Conservation (phyloP, 2,888 invertebrate species). For the Patella caerulea region DNA sequence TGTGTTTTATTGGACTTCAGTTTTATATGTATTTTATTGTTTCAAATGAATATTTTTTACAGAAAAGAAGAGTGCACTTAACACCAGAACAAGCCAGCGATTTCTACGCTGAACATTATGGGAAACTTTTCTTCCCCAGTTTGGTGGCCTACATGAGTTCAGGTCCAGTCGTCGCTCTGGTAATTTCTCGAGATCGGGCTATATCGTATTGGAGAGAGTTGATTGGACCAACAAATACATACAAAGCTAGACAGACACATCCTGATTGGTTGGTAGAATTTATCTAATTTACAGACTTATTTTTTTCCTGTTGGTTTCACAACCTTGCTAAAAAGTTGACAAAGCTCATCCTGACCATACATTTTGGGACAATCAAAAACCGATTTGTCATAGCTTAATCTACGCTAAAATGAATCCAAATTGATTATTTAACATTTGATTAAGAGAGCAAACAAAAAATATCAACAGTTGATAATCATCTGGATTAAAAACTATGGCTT, state of each 20-base stretch:
- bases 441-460: too few relatives aligned
- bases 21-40: not conserved
- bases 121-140: conserved; percentile 82
- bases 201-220: conserved; percentile 82
- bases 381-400: too few relatives aligned
- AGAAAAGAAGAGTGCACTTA: conserved; percentile 81
- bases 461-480: too few relatives aligned
- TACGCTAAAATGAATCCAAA: too few relatives aligned
- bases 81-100: conserved; percentile 90
- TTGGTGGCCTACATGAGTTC: conserved; percentile 86
- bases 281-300: too few relatives aligned
- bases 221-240: conserved; percentile 79
- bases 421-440: too few relatives aligned
- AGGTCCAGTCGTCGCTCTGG: conserved; percentile 81
- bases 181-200: conserved; percentile 79
- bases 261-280: conserved; percentile 74
- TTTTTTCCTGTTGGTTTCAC: too few relatives aligned
- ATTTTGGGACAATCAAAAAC: too few relatives aligned
- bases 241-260: conserved; percentile 76
- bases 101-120: conserved; percentile 84
- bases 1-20: not conserved
- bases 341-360: too few relatives aligned
- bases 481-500: too few relatives aligned
- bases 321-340: too few relatives aligned
- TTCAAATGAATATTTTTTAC: conserved; percentile 45